Evolutionary conservation across 2,797 vertebrate genomes (phyloP).

Genomic region (Tauraco hartlaubi): DNA sequence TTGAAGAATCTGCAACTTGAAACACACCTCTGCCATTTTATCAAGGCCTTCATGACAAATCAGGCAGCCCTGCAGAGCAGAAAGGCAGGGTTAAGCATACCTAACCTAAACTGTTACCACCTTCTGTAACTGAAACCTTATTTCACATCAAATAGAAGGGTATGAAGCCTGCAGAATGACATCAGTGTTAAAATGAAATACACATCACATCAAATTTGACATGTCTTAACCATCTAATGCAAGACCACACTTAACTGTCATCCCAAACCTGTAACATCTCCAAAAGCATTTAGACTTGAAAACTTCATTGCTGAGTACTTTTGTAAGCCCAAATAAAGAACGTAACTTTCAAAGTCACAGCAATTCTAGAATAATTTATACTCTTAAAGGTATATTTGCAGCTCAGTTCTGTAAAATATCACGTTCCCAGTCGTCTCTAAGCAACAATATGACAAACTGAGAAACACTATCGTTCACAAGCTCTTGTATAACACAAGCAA

Average conservation of each 20-base stretch:
- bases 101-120: not conserved
- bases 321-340: not conserved
- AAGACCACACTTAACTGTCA: not conserved
- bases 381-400: constrained; percentile 41
- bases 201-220: not conserved
- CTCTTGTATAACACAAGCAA: constrained; percentile 50
- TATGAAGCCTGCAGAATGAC: not conserved
- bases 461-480: constrained; percentile 62
- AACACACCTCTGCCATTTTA: not conserved
- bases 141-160: not conserved
- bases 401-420: constrained; percentile 23
- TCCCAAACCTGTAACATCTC: not conserved
- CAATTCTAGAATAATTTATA: constrained; percentile 16
- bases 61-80: not conserved
- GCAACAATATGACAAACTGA: constrained; percentile 59
- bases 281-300: not conserved
- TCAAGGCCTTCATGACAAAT: not conserved
- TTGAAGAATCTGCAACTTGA: not conserved
- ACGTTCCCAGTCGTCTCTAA: constrained; percentile 51
- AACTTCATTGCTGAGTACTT: not conserved
- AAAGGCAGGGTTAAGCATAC: not conserved
- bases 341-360: constrained; percentile 1
- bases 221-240: not conserved
- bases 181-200: not conserved
- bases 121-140: not conserved